These are phyloP conservation scores for Lateolabrax maculatus DNA, from an alignment of 2,797 vertebrate species.

Conservation along the genomic window DNA sequence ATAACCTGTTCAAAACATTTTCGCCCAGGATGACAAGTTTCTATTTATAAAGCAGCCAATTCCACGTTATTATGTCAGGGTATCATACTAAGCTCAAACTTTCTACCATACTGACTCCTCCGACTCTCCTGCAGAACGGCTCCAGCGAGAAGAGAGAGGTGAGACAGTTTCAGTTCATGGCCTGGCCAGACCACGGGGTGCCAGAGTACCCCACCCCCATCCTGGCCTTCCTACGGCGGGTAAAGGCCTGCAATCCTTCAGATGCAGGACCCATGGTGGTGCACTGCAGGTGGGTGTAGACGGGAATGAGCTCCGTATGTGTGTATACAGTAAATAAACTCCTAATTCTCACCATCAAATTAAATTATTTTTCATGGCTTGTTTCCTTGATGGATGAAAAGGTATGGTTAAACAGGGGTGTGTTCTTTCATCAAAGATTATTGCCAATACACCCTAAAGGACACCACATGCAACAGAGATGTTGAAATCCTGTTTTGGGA, in stretches of 20 bases:
- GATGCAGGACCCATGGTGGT: slow-evolving; percentile 97
- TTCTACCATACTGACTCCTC: neutral
- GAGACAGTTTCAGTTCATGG: slow-evolving; percentile 98
- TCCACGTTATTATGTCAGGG: neutral
- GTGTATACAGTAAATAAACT: neutral
- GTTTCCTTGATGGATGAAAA: neutral
- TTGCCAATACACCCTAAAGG: neutral
- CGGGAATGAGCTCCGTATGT: neutral
- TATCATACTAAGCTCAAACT: neutral
- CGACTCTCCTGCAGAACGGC: slow-evolving; percentile 86
- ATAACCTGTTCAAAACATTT: slow-evolving; percentile 31
- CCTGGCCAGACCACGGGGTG: slow-evolving; percentile 96
- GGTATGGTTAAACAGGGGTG: neutral
- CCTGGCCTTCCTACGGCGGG: slow-evolving; percentile 93
- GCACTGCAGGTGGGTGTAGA: slow-evolving; percentile 91
- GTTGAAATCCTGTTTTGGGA: slow-evolving; percentile 17
- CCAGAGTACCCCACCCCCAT: slow-evolving; percentile 96
- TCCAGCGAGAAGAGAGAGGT: slow-evolving; percentile 96
- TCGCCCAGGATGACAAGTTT: slow-evolving; percentile 17
- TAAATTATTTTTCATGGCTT: neutral
- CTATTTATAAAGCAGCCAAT: slow-evolving; percentile 27
- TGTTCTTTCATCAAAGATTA: slow-evolving; percentile 14
- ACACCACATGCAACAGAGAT: neutral
- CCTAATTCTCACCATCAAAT: neutral
- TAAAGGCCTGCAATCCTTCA: slow-evolving; percentile 94